A percentile compares a stretch with the other conserved stretches of the same genome.
Evolutionary conservation across 1,140 invertebrate genomes (phyloP).

Genomic region (Ctenoplectra terminalis): DNA sequence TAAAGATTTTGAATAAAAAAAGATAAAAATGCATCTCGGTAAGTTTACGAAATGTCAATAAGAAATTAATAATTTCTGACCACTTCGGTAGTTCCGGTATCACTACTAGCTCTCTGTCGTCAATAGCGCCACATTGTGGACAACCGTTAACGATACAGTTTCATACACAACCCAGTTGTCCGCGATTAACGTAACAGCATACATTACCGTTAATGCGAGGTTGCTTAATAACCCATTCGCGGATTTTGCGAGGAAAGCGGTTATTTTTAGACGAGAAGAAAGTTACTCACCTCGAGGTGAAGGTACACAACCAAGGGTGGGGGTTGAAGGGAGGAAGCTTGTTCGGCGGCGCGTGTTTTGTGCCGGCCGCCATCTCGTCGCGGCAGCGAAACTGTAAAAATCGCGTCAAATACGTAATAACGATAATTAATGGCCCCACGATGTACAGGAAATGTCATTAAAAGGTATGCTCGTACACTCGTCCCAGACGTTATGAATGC

Average conservation of each 20-base stretch:
- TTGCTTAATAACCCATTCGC: conserved; percentile 11
- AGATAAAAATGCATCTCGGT: too few species aligned
- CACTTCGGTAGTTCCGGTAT: too few species aligned
- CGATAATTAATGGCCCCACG: conserved; percentile 36
- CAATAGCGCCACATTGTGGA: neutral
- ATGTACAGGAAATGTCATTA: conserved; percentile 45
- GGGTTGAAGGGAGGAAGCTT: neutral
- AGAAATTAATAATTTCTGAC: too few species aligned
- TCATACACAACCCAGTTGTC: neutral
- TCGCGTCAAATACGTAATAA: conserved; percentile 42
- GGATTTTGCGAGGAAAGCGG: conserved; percentile 26
- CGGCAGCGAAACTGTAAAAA: conserved; percentile 2
- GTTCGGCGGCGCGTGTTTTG: neutral
- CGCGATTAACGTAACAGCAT: conserved; percentile 19
- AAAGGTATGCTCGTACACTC: conserved; percentile 20
- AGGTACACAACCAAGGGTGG: neutral
- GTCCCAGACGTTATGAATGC: conserved; percentile 14
- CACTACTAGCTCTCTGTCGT: neutral
- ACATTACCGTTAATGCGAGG: conserved; percentile 12
- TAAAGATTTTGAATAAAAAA: too few species aligned
- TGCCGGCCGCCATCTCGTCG: neutral
- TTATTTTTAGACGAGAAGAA: conserved; percentile 26
- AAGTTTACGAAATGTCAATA: too few species aligned
- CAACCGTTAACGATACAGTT: conserved; percentile 13
- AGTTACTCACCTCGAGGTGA: neutral